Conservation (phyloP, 2,797 vertebrate genomes). For the Thripadectes ignobilis region DNA sequence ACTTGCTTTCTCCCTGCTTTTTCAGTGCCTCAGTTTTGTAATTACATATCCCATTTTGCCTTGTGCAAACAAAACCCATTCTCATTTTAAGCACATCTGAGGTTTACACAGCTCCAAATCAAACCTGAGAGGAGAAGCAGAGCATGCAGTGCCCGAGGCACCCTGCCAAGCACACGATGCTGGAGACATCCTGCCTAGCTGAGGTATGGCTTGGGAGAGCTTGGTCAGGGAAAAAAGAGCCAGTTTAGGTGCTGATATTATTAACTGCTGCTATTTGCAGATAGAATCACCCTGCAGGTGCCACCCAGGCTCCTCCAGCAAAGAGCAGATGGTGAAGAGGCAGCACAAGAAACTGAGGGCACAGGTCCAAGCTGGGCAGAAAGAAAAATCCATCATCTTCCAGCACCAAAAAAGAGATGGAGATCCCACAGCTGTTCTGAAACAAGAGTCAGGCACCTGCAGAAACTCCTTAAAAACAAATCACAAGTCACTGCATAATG, state of each 20-base stretch:
- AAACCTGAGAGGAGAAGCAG: neutral
- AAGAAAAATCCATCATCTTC: neutral
- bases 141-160: neutral
- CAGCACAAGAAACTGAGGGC: accelerated
- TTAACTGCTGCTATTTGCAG: neutral
- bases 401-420: neutral
- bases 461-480: neutral
- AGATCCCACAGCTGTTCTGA: neutral
- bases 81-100: neutral
- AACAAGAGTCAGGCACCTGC: neutral
- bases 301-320: neutral
- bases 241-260: neutral
- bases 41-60: neutral
- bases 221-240: neutral
- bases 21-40: accelerated
- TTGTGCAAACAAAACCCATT: neutral
- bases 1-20: neutral
- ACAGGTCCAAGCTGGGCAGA: neutral
- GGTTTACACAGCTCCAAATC: neutral
- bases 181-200: neutral
- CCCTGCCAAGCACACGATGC: accelerated
- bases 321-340: neutral
- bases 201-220: neutral
- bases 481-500: neutral
- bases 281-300: neutral